Conservation (phyloP, 2,797 vertebrate species). For the Mus minutoides region DNA sequence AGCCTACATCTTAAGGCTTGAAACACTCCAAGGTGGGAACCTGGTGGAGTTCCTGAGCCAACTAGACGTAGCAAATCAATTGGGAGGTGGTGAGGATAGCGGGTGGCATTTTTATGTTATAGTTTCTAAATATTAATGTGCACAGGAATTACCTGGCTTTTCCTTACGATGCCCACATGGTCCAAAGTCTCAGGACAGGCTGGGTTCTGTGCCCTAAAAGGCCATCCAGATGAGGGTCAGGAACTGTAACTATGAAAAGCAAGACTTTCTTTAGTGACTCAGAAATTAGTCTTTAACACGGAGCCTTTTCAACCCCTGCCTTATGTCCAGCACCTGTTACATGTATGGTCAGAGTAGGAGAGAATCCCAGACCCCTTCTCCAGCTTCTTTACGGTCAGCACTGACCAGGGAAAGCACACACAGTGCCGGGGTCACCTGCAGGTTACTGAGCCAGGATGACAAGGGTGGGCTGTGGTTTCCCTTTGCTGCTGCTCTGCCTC, state of each 20-base stretch:
- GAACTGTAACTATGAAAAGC: background rate
- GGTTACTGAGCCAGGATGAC: slow-evolving; percentile 91
- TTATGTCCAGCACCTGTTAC: slow-evolving; percentile 89
- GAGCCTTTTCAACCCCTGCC: slow-evolving; percentile 73
- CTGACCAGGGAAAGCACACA: slow-evolving; percentile 87
- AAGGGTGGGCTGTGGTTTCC: slow-evolving; percentile 84
- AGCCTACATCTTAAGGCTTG: background rate
- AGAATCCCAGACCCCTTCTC: slow-evolving; percentile 83
- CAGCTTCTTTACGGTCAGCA: slow-evolving; percentile 83
- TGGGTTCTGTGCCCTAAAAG: background rate
- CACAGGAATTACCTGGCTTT: background rate
- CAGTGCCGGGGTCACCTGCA: slow-evolving; percentile 89
- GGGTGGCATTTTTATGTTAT: background rate
- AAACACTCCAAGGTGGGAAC: slow-evolving; percentile 22
- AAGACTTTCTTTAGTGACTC: slow-evolving; percentile 9
- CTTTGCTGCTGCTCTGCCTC: slow-evolving; percentile 65
- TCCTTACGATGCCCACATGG: background rate
- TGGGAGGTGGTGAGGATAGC: background rate
- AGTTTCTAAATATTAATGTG: background rate
- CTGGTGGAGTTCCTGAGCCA: background rate
- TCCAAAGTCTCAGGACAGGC: background rate
- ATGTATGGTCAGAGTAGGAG: slow-evolving; percentile 85
- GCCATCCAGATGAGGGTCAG: background rate
- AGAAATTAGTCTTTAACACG: slow-evolving; percentile 59
- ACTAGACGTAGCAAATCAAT: slow-evolving; percentile 11